phyloP scores from a whole-genome alignment of 1,140 invertebrate genomes.

The Drosophila sucinea region DNA sequence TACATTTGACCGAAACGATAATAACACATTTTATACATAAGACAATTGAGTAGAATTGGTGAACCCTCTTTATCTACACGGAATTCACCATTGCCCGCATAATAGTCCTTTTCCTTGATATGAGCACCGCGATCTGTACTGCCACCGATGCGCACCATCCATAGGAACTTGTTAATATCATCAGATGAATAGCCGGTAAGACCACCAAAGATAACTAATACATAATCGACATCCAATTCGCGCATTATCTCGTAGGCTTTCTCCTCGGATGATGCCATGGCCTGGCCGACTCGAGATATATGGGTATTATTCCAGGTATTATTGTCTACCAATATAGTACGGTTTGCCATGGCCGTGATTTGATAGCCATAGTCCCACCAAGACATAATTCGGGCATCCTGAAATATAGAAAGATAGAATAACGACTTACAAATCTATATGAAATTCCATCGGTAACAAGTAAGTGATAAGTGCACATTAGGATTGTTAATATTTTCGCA shows the following conservation, averaged over 20 bases:
- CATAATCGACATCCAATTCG: conserved; percentile 98
- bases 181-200: conserved; percentile 99
- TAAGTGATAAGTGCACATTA: too few relatives aligned
- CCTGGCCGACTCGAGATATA: conserved; percentile 97
- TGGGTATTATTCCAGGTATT: conserved; percentile 99
- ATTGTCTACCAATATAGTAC: conserved; percentile 99
- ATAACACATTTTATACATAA: conserved; percentile 99
- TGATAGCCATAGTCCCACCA: conserved; percentile 99
- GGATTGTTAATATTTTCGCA: background rate
- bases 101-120: conserved; percentile 98
- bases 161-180: conserved; percentile 99
- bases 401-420: background rate
- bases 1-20: conserved; percentile 96
- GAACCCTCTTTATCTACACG: conserved; percentile 96
- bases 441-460: background rate
- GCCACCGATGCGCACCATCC: conserved; percentile 99
- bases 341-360: conserved; percentile 99
- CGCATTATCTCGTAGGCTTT: conserved; percentile 98
- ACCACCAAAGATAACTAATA: conserved; percentile 98
- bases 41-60: conserved; percentile 92
- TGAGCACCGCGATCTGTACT: conserved; percentile 96
- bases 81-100: conserved; percentile 96
- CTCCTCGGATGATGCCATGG: conserved; percentile 98
- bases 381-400: conserved; percentile 98
- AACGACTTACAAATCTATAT: background rate